Conservation (phyloP, 2,888 invertebrate species). For the Dasypolia templi region DNA sequence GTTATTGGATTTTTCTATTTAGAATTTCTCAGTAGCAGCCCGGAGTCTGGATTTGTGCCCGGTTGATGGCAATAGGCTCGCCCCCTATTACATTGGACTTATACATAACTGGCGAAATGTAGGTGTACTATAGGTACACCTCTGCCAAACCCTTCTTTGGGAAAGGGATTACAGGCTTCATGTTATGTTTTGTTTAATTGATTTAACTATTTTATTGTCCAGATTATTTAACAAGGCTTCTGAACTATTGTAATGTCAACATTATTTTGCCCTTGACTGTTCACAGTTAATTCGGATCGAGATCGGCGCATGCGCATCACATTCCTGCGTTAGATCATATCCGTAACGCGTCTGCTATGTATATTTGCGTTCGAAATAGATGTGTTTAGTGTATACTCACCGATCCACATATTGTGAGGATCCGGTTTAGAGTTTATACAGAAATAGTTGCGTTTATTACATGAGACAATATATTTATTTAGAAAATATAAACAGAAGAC, state of each 20-base stretch:
- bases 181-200: too few relatives aligned
- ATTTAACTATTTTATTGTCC: background rate
- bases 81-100: too few relatives aligned
- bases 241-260: background rate
- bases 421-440: constrained; percentile 2
- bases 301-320: constrained; percentile 50
- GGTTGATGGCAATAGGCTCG: too few relatives aligned
- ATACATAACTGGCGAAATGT: too few relatives aligned
- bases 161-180: too few relatives aligned
- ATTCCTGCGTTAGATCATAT: constrained; percentile 60
- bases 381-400: constrained; percentile 17
- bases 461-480: too few relatives aligned
- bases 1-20: too few relatives aligned
- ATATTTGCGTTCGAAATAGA: constrained; percentile 49
- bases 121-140: too few relatives aligned
- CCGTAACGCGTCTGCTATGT: constrained; percentile 51
- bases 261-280: background rate
- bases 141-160: too few relatives aligned
- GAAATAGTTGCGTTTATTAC: background rate
- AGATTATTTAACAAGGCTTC: background rate
- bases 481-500: too few relatives aligned
- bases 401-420: background rate
- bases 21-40: too few relatives aligned
- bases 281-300: constrained; percentile 13
- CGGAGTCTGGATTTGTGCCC: too few relatives aligned